A percentile compares a stretch with the other conserved stretches of the same genome.
phyloP scores from a whole-genome alignment of 2,888 invertebrate species.

The Melolontha melolontha region DNA sequence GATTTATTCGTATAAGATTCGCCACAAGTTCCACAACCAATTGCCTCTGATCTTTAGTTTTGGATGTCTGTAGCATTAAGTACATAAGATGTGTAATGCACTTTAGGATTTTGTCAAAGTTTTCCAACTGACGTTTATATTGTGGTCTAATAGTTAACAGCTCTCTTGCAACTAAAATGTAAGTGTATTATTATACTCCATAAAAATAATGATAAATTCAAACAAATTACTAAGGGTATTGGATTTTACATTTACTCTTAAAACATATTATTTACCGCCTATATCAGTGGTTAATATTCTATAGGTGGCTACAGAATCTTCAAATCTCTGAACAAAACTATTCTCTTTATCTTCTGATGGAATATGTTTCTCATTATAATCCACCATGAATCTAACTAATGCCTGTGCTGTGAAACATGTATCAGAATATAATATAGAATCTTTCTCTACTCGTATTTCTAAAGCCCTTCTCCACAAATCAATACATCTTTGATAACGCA shows the following conservation, averaged over 20 bases:
- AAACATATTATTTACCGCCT: constrained; percentile 59
- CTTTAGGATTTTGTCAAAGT: constrained; percentile 84
- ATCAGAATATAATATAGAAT: constrained; percentile 82
- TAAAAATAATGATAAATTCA: no score
- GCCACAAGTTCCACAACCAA: constrained; percentile 67
- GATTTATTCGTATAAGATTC: constrained; percentile 72
- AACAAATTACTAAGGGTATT: no score
- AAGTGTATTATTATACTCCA: background rate
- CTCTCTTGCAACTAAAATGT: constrained; percentile 67
- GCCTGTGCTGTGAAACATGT: constrained; percentile 90
- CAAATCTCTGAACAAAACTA: constrained; percentile 71
- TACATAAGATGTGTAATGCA: constrained; percentile 84
- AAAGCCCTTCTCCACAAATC: constrained; percentile 89
- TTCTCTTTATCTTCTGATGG: constrained; percentile 67
- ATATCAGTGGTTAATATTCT: constrained; percentile 75
- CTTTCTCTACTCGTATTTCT: constrained; percentile 81
- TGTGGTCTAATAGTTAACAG: constrained; percentile 74
- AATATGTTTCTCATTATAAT: constrained; percentile 73
- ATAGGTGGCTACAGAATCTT: constrained; percentile 79
- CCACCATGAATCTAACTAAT: constrained; percentile 85
- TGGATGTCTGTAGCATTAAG: constrained; percentile 74
- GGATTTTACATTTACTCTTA: background rate
- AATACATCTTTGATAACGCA: constrained; percentile 85
- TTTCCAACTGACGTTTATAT: constrained; percentile 82
- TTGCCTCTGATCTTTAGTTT: constrained; percentile 66